A percentile compares a stretch with the other conserved stretches of the same genome.
Evolutionary conservation across 2,888 invertebrate species (phyloP).

Genomic region (Drosophila subquinaria): DNA sequence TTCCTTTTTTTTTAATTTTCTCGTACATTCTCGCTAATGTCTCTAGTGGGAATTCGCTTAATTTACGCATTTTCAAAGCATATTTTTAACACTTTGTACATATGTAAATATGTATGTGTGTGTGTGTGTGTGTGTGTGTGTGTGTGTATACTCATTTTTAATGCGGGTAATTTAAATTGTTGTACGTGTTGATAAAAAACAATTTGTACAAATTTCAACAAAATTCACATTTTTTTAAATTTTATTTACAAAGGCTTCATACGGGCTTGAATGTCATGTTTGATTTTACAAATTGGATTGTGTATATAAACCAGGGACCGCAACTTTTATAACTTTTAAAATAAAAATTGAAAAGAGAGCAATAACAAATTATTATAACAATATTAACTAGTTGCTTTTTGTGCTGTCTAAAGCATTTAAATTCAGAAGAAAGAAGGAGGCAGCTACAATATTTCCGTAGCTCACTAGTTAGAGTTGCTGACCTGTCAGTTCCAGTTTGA

Average conservation of each 20-base stretch:
- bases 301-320: no score
- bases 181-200: slow-evolving; percentile 8
- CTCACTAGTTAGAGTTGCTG: no score
- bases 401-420: no score
- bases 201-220: background rate
- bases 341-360: no score
- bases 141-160: background rate
- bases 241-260: background rate
- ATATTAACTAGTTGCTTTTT: no score
- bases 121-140: background rate
- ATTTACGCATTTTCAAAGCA: slow-evolving; percentile 4
- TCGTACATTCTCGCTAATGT: slow-evolving; percentile 8
- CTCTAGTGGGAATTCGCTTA: slow-evolving; percentile 1
- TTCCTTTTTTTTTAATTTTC: slow-evolving; percentile 14
- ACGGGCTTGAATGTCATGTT: background rate
- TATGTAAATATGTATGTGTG: background rate
- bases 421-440: no score
- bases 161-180: slow-evolving; percentile 18
- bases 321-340: no score
- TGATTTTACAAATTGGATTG: no score
- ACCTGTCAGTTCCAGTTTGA: no score
- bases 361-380: no score
- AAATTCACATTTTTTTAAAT: background rate
- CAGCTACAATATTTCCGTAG: no score
- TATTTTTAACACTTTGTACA: slow-evolving; percentile 10